A percentile compares a stretch with the other conserved stretches of the same genome.
Conservation (phyloP, 2,888 invertebrate genomes). For the Sesia apiformis region DNA sequence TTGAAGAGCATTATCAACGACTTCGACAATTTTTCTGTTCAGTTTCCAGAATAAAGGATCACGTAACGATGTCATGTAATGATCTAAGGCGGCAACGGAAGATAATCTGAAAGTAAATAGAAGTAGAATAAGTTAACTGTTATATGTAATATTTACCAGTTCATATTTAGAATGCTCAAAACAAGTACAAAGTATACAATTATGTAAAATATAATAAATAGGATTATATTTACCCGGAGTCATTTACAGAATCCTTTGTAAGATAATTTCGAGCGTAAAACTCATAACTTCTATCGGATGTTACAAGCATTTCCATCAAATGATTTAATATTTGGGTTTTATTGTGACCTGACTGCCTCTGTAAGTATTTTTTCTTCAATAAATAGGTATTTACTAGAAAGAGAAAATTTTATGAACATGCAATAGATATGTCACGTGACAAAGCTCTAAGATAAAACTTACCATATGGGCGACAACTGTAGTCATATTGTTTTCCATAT, state of each 20-base stretch:
- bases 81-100: conserved; percentile 36
- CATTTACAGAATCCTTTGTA: conserved; percentile 20
- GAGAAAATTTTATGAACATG: neutral
- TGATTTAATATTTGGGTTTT: conserved; percentile 58
- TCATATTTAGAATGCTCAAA: neutral
- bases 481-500: conserved; percentile 45
- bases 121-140: too few species aligned
- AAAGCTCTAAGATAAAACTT: conserved; percentile 9
- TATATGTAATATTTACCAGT: neutral
- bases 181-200: neutral
- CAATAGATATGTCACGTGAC: conserved; percentile 1
- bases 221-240: conserved; percentile 31
- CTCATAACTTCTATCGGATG: conserved; percentile 48
- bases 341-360: conserved; percentile 45
- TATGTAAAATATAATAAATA: conserved; percentile 2
- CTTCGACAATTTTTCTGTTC: conserved; percentile 75
- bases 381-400: neutral
- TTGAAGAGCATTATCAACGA: conserved; percentile 73
- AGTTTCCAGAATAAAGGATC: conserved; percentile 83
- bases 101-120: conserved; percentile 24
- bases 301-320: conserved; percentile 53
- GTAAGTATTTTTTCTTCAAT: conserved; percentile 27
- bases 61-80: conserved; percentile 76
- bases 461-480: conserved; percentile 47
- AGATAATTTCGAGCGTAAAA: conserved; percentile 35